Conservation (phyloP, 2,797 vertebrate species). For the Enteromius fasciolatus region DNA sequence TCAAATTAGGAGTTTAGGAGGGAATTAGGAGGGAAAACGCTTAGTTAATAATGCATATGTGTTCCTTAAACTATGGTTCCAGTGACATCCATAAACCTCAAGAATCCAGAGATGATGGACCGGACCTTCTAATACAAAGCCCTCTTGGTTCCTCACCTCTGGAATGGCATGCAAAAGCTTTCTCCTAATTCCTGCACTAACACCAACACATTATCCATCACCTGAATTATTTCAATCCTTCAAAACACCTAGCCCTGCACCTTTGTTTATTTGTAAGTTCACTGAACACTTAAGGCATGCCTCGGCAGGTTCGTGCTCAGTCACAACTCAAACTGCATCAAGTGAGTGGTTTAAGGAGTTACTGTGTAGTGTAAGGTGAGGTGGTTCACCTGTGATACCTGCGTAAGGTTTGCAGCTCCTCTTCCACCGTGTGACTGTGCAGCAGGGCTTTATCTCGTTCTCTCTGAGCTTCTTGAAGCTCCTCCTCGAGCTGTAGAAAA, state of each 20-base stretch:
- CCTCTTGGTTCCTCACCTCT: neutral
- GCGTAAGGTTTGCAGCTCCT: conserved; percentile 79
- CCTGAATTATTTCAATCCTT: conserved; percentile 14
- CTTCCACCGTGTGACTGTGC: conserved; percentile 77
- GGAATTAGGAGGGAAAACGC: neutral
- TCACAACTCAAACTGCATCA: neutral
- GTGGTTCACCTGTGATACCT: conserved; percentile 84
- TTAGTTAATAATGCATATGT: neutral
- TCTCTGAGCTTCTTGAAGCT: conserved; percentile 76
- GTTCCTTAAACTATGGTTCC: neutral
- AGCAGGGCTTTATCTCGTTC: conserved; percentile 80
- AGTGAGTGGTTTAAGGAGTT: conserved; percentile 3
- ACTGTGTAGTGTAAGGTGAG: conserved; percentile 4
- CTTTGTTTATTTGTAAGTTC: conserved; percentile 28
- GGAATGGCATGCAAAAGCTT: conserved; percentile 12
- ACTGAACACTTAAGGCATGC: conserved; percentile 19
- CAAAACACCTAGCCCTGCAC: neutral
- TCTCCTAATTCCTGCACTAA: conserved; percentile 13
- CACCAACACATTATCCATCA: neutral
- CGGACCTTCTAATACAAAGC: neutral
- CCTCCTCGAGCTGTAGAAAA: conserved; percentile 65
- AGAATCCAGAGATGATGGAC: conserved; percentile 19
- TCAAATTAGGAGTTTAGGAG: neutral
- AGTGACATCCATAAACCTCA: conserved; percentile 12
- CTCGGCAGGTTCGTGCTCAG: neutral